Percentiles rank a stretch among this genome's conserved stretches.
Conservation (phyloP, 2,797 vertebrate species). For the Gymnothorax javanicus region DNA sequence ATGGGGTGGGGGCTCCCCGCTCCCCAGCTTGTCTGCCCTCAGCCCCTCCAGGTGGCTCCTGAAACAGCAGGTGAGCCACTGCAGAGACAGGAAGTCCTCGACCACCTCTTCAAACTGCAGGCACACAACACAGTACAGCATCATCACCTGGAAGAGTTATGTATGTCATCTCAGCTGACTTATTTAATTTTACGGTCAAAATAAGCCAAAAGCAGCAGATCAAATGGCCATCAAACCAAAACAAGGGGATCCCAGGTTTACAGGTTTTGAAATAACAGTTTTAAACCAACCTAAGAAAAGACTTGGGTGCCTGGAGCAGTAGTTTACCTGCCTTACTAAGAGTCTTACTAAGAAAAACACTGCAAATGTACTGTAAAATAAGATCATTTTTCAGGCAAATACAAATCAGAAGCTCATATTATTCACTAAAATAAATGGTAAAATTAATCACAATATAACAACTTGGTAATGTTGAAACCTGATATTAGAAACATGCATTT, state of each 20-base stretch:
- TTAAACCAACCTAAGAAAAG: background rate
- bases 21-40: conserved; percentile 26
- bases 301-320: too few species aligned
- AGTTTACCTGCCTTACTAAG: background rate
- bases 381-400: background rate
- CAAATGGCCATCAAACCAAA: too few species aligned
- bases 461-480: background rate
- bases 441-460: background rate
- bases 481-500: too few species aligned
- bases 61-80: conserved; percentile 70
- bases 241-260: background rate
- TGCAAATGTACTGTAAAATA: background rate
- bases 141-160: background rate
- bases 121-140: background rate
- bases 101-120: conserved; percentile 71
- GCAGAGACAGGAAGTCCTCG: conserved; percentile 65
- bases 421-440: background rate
- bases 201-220: background rate
- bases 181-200: background rate
- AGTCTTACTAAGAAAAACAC: too few species aligned
- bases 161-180: background rate
- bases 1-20: background rate
- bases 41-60: conserved; percentile 72
- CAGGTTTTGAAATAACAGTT: background rate
- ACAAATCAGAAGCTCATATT: background rate